Evolutionary conservation across 2,888 invertebrate genomes (phyloP).

Genomic region (Tenodera sinensis): DNA sequence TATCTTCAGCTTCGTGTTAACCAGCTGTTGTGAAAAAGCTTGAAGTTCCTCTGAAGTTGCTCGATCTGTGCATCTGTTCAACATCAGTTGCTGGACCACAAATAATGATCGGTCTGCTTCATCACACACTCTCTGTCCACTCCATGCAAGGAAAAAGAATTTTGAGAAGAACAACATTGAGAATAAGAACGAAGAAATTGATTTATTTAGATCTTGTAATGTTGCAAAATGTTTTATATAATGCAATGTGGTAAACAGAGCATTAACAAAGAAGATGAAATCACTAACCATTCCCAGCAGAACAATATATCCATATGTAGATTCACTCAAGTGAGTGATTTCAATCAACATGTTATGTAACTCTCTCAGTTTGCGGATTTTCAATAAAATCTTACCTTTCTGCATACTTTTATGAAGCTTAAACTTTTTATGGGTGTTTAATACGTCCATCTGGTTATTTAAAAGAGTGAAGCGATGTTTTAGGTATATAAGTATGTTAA

Average conservation of each 20-base stretch:
- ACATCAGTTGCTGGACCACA: background rate
- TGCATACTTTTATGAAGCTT: too few species aligned
- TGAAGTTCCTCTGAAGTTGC: background rate
- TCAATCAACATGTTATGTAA: background rate
- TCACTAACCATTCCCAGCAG: background rate
- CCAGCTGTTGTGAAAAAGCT: background rate
- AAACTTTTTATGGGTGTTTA: background rate
- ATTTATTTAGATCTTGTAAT: background rate
- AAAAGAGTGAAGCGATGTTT: background rate
- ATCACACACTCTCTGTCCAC: background rate
- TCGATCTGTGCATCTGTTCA: background rate
- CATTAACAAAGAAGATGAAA: background rate
- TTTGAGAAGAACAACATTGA: background rate
- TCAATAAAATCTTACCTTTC: too few species aligned
- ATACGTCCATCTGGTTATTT: background rate
- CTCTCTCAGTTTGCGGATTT: background rate
- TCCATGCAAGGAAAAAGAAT: background rate
- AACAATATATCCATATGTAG: background rate
- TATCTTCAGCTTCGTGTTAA: background rate
- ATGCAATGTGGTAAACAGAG: background rate
- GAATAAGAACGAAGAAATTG: background rate
- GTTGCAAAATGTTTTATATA: background rate
- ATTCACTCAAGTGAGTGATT: background rate
- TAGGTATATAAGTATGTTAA: background rate
- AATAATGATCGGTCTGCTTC: background rate